Evolutionary conservation across 2,888 invertebrate species (phyloP).

Genomic region (Hypena proboscidalis): DNA sequence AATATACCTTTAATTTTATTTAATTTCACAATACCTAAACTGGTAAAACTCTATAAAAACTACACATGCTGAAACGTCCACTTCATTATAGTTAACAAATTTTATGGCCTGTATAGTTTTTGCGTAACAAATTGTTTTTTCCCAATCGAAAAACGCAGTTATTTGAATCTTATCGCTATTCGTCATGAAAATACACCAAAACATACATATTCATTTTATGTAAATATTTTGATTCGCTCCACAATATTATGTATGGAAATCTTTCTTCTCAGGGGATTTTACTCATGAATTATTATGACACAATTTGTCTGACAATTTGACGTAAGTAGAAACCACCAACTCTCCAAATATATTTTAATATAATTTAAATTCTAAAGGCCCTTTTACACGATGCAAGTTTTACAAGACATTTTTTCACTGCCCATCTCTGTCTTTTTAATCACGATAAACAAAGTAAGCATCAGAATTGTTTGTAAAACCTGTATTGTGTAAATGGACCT

Average conservation of each 20-base stretch:
- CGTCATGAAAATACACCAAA: constrained; percentile 36
- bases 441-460: too few relatives aligned
- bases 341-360: too few relatives aligned
- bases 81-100: constrained; percentile 30
- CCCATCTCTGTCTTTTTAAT: too few relatives aligned
- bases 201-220: constrained; percentile 34
- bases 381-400: too few relatives aligned
- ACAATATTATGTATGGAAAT: constrained; percentile 15
- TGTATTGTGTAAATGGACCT: too few relatives aligned
- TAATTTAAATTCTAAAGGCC: too few relatives aligned
- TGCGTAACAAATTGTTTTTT: constrained; percentile 42
- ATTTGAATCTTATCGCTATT: constrained; percentile 69
- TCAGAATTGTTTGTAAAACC: too few relatives aligned
- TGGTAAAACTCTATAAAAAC: constrained; percentile 6
- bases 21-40: too few relatives aligned
- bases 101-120: constrained; percentile 40
- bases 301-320: constrained; percentile 3
- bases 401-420: too few relatives aligned
- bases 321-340: neutral
- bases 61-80: constrained; percentile 11
- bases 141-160: constrained; percentile 46
- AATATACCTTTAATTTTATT: too few relatives aligned
- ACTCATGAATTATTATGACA: constrained; percentile 20
- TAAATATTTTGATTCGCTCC: constrained; percentile 23
- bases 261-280: constrained; percentile 9